phyloP scores from a whole-genome alignment of 2,113 vertebrate genomes.

The Muntiacus reevesi region DNA sequence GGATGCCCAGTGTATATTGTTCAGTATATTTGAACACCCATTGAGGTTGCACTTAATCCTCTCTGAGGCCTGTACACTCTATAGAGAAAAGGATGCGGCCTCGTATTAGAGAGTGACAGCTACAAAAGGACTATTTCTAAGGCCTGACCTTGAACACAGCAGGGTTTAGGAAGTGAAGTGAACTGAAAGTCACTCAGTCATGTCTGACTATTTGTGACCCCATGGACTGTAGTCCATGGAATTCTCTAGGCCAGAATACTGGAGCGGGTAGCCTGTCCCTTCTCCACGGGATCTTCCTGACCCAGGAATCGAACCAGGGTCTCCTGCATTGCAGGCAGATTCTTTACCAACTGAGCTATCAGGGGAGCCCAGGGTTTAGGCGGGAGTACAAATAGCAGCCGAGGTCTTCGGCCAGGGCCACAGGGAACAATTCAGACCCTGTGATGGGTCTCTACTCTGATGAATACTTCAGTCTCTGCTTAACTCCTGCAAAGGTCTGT shows the following conservation, averaged over 20 bases:
- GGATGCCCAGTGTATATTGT: neutral
- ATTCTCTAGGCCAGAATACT: neutral
- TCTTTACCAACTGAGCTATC: neutral
- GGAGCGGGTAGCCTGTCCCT: neutral
- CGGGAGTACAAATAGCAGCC: neutral
- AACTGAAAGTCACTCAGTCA: neutral
- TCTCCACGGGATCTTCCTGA: neutral
- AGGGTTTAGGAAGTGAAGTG: neutral
- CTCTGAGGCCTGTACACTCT: rapidly evolving
- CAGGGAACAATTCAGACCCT: neutral
- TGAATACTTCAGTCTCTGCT: neutral
- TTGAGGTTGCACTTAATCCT: neutral
- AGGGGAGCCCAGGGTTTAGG: neutral
- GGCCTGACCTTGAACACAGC: neutral
- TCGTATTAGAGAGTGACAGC: neutral
- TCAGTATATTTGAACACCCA: neutral
- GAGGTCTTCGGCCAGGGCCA: neutral
- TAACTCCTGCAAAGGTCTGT: neutral
- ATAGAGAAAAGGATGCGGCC: neutral
- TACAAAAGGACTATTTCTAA: neutral
- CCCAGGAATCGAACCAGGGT: neutral
- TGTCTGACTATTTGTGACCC: neutral
- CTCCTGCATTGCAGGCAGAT: neutral
- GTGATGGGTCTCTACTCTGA: neutral
- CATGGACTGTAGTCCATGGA: neutral